These are phyloP conservation scores for Jordanella pulchra DNA, from an alignment of 2,797 vertebrate species.

Conservation along the genomic window DNA sequence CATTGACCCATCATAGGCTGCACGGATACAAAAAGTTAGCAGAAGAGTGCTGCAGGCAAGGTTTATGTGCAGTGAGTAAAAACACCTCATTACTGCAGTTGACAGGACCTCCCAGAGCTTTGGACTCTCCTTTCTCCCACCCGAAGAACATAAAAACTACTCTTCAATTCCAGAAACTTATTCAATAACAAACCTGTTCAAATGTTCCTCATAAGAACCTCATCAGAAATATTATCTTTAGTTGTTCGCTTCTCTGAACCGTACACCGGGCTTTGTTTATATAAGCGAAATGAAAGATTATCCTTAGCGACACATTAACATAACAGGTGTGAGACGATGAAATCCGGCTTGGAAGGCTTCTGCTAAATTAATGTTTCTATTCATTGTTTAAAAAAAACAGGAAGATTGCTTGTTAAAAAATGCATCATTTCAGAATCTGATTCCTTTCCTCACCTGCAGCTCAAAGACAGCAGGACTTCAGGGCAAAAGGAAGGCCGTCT, in stretches of 20 bases:
- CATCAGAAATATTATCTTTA: not conserved
- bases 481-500: slow-evolving; percentile 32
- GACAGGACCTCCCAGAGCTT: slow-evolving; percentile 48
- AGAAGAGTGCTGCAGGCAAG: slow-evolving; percentile 32
- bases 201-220: not conserved
- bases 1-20: not conserved
- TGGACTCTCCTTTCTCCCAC: not conserved
- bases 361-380: slow-evolving; percentile 35
- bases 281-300: slow-evolving; percentile 21
- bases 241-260: not conserved
- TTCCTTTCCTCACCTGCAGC: slow-evolving; percentile 56
- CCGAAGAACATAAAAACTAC: slow-evolving; percentile 11
- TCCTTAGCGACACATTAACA: slow-evolving; percentile 19
- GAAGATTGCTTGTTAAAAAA: slow-evolving; percentile 23
- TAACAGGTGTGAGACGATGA: slow-evolving; percentile 13
- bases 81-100: slow-evolving; percentile 49
- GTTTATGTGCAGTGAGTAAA: slow-evolving; percentile 40
- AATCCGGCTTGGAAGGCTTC: slow-evolving; percentile 10
- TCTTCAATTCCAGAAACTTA: slow-evolving; percentile 5
- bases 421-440: slow-evolving; percentile 45
- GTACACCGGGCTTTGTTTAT: slow-evolving; percentile 10
- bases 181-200: not conserved
- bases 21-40: slow-evolving; percentile 12
- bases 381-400: slow-evolving; percentile 23
- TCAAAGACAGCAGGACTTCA: slow-evolving; percentile 51